These are phyloP conservation scores for Macrobrachium rosenbergii DNA, from an alignment of 1,140 invertebrate genomes.

Conservation along the genomic window DNA sequence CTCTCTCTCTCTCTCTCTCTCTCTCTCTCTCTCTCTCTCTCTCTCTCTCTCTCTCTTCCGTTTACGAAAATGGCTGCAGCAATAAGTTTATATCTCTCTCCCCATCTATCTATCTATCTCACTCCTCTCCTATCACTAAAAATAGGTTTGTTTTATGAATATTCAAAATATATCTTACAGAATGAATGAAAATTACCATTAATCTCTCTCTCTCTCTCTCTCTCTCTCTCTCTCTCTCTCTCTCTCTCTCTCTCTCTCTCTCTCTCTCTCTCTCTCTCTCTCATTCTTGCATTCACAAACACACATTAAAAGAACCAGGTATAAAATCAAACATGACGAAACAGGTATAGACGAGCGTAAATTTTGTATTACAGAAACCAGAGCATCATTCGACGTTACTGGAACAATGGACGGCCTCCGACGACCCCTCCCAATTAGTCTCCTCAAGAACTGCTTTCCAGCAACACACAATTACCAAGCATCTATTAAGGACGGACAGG, in stretches of 20 bases:
- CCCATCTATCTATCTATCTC: neutral
- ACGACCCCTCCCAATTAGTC: neutral
- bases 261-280: constrained; percentile 6
- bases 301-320: neutral
- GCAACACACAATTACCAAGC: too few species aligned
- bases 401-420: neutral
- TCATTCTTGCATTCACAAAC: neutral
- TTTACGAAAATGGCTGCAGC: neutral
- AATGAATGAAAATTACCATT: too few species aligned
- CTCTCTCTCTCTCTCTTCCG: neutral
- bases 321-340: too few species aligned
- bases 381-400: too few species aligned
- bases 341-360: too few species aligned
- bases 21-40: neutral
- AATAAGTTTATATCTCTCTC: neutral
- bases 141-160: too few species aligned
- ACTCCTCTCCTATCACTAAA: neutral
- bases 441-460: neutral
- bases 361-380: too few species aligned
- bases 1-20: neutral
- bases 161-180: too few species aligned
- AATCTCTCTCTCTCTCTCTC: neutral
- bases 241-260: neutral
- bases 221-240: neutral
- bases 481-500: too few species aligned